A percentile compares a stretch with the other conserved stretches of the same genome.
phyloP scores from a whole-genome alignment of 2,797 vertebrate species.

The Austrolebias charrua region DNA sequence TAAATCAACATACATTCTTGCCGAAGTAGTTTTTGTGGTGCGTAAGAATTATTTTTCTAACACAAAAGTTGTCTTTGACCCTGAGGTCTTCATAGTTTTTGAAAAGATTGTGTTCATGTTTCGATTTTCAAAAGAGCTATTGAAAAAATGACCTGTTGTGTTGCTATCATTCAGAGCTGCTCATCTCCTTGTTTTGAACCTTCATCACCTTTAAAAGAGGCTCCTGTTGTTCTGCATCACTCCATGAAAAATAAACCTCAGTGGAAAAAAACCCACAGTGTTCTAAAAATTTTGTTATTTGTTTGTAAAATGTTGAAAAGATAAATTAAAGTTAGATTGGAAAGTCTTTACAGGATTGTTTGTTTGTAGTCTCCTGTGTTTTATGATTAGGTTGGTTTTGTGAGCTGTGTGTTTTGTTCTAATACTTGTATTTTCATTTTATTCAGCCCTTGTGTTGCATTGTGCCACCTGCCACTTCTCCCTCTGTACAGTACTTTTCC shows the following conservation, averaged over 20 bases:
- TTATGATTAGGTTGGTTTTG: no score
- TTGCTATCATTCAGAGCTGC: conserved; percentile 13
- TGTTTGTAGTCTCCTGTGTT: no score
- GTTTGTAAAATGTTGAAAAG: background rate
- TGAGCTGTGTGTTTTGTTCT: no score
- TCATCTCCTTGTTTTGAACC: conserved; percentile 16
- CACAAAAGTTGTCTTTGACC: conserved; percentile 86
- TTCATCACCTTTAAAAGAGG: background rate
- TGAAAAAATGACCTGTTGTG: conserved; percentile 8
- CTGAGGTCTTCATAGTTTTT: conserved; percentile 82
- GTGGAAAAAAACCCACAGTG: no score
- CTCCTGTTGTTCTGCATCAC: conserved; percentile 3
- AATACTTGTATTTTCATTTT: no score
- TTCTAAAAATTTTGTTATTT: background rate
- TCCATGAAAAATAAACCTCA: background rate
- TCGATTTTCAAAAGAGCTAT: conserved; percentile 60
- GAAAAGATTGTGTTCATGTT: conserved; percentile 79
- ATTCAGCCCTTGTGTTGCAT: no score
- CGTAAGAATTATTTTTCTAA: conserved; percentile 86
- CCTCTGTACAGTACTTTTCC: no score
- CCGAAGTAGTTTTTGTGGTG: conserved; percentile 91
- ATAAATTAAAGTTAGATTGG: no score
- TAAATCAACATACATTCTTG: conserved; percentile 91
- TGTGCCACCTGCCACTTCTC: no score
- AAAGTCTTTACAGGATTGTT: no score